Base-by-base conservation (phyloP, 2,113 vertebrate species). In the Microcebus tavaratra region DNA sequence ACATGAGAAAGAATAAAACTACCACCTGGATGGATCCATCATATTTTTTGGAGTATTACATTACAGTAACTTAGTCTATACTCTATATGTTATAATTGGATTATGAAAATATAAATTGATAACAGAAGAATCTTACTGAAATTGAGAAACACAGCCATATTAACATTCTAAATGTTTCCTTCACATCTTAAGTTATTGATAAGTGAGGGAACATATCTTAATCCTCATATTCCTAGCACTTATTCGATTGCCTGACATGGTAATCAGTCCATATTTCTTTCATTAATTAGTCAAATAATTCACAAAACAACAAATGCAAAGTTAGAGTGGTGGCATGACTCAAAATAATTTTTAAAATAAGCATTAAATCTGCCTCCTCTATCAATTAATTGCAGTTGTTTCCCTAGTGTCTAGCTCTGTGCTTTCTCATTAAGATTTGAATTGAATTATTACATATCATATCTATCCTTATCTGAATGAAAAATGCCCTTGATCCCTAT, bases 241-340 rank as follows among this genome's bases (percentile, higher is more conserved):
- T 79, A 68, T 55, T 27, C 36, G 23, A 50, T 68, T 92, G 29
- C 5, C 20, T 91, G 12, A 55, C 14, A 63, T 65, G 13, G 3
- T 63, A 57, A 86, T 61, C 10, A 21, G 72, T 42, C 39, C 4
- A 59, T 36, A 70, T 93, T 75, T 84, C 39, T 95, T 78, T 67
- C 2, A 81, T 31, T 85, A 81, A 59, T 72, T 89, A 92, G 9
- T 76, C 36, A 81, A 87, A 78, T 75, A 89, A 82, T 92, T 92
- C 31, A 59, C 23, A 72, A 78, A 73, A 76, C 88, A 39, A 57
- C 36, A 93, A 45, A 31, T 81, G 11, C 29, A 85, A 94, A 84
- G 5, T 84, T 85, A 81, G 85, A 95, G 85, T 81, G 10, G 6
- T 65, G 76, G 8, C 57, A 57, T n/a, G 59, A 55, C 36, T 93